Evolutionary conservation across 2,797 vertebrate species (phyloP).

Genomic region (Alectoris magna): DNA sequence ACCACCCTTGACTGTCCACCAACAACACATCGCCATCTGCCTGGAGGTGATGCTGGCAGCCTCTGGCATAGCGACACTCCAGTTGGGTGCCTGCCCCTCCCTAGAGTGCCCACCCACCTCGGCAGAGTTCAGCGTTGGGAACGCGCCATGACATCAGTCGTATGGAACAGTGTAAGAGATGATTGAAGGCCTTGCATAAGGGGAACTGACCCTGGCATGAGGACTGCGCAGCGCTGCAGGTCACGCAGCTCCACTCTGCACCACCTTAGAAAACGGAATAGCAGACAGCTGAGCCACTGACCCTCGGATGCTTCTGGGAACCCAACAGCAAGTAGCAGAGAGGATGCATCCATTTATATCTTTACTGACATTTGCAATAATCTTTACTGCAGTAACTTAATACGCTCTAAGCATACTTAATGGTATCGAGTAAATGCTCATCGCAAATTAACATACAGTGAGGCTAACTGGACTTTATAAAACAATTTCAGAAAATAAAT

Average conservation of each 20-base stretch:
- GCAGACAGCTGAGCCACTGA: background rate
- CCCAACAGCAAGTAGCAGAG: background rate
- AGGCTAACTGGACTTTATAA: constrained; percentile 2
- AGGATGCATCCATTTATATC: background rate
- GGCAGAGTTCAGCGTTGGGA: background rate
- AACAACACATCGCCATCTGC: background rate
- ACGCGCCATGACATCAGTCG: background rate
- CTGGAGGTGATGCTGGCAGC: background rate
- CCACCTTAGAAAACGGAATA: background rate
- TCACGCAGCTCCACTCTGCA: background rate
- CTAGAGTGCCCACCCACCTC: background rate
- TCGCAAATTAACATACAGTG: constrained; percentile 12
- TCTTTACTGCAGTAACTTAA: constrained; percentile 24
- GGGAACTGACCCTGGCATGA: background rate
- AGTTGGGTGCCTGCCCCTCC: background rate
- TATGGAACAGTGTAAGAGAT: background rate
- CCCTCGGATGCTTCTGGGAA: background rate
- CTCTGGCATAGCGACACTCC: background rate
- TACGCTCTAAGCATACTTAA: constrained; percentile 16
- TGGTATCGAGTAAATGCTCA: constrained; percentile 39
- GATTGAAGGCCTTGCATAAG: background rate
- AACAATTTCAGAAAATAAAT: constrained; percentile 13
- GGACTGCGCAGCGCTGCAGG: background rate
- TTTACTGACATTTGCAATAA: constrained; percentile 17
- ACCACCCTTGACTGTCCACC: background rate